phyloP scores from a whole-genome alignment of 2,113 vertebrate species.

The Corvus cornix region DNA sequence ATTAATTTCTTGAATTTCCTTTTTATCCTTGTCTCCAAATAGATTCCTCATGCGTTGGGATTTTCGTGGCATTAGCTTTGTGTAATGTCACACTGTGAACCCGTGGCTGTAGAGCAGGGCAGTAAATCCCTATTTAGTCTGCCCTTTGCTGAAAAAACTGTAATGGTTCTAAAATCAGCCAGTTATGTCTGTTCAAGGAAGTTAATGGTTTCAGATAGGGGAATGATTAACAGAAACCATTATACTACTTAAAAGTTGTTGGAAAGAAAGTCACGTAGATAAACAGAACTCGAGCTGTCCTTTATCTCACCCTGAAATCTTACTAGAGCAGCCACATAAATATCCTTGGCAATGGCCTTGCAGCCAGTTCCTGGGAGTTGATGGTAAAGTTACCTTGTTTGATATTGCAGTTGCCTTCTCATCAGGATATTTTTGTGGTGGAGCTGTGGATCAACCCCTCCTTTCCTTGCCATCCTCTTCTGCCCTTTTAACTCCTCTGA shows the following conservation, averaged over 20 bases:
- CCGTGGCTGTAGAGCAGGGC: rapidly evolving
- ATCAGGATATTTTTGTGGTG: neutral
- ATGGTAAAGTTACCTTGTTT: neutral
- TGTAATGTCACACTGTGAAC: neutral
- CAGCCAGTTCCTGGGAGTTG: neutral
- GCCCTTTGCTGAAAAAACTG: neutral
- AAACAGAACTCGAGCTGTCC: neutral
- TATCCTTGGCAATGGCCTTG: neutral
- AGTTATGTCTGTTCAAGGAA: neutral
- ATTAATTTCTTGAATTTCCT: neutral
- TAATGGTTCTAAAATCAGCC: neutral
- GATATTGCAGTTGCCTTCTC: neutral
- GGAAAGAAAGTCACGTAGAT: neutral
- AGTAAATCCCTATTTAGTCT: neutral
- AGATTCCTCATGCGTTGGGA: neutral
- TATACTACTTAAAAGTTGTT: neutral
- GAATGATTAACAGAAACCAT: neutral
- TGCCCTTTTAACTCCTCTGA: neutral
- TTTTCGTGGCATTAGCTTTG: neutral
- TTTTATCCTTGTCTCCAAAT: neutral
- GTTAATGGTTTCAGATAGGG: neutral
- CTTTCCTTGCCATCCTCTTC: neutral
- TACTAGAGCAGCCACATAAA: neutral
- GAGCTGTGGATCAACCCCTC: neutral
- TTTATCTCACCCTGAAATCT: neutral